A percentile compares a stretch with the other conserved stretches of the same genome.
Conservation (phyloP, 1,140 invertebrate genomes). For the Pseudomyrmex sp. region DNA sequence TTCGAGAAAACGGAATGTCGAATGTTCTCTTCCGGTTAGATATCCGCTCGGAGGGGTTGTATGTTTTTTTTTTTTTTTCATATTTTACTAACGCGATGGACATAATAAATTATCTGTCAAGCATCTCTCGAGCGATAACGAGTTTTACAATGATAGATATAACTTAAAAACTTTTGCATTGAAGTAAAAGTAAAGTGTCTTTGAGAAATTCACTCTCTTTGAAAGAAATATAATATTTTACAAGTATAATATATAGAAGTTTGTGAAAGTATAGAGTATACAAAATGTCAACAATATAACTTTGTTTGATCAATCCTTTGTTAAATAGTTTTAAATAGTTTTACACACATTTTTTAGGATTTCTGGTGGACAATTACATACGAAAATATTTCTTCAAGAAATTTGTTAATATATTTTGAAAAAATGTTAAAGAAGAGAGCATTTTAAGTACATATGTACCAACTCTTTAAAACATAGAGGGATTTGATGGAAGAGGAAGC, state of each 20-base stretch:
- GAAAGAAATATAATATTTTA: constrained; percentile 1
- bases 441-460: background rate
- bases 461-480: constrained; percentile 40
- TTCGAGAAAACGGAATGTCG: constrained; percentile 45
- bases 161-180: no score
- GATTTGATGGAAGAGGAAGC: constrained; percentile 48
- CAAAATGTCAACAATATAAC: no score
- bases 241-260: background rate
- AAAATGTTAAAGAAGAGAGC: background rate
- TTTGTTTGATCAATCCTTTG: no score
- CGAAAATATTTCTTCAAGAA: background rate
- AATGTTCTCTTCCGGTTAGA: constrained; percentile 14
- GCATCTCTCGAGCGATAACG: background rate
- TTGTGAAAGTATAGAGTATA: no score
- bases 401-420: background rate
- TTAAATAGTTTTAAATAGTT: no score
- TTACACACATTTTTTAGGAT: background rate
- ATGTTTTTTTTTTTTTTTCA: constrained; percentile 34
- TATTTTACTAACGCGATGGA: constrained; percentile 10
- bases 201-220: background rate
- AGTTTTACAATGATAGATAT: constrained; percentile 15
- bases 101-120: constrained; percentile 11
- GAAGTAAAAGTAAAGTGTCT: background rate
- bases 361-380: background rate
- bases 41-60: constrained; percentile 11